Evolutionary conservation across 2,888 invertebrate genomes (phyloP).

Genomic region (Diploptera punctata): DNA sequence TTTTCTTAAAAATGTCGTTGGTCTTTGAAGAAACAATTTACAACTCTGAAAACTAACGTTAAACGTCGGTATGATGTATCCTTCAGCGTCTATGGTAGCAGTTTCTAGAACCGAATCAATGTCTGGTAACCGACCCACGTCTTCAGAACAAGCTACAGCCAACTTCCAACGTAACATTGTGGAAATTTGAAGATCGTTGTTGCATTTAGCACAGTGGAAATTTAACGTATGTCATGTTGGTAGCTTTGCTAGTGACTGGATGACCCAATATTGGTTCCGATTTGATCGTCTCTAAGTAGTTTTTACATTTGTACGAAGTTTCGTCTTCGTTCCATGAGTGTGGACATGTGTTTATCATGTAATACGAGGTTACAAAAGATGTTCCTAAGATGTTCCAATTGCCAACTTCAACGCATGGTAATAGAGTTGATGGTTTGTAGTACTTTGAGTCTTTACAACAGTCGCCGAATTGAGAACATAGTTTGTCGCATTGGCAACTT

Average conservation of each 20-base stretch:
- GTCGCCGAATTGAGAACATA: not conserved
- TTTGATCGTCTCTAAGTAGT: not conserved
- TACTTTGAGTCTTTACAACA: not conserved
- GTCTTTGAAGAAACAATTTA: not conserved
- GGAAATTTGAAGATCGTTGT: not conserved
- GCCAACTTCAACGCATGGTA: not conserved
- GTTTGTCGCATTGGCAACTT: not conserved
- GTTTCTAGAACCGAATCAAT: not conserved
- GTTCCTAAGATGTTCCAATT: not conserved
- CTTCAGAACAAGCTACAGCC: not conserved
- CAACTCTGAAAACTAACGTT: not conserved
- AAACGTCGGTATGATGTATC: not conserved
- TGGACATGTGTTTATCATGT: not conserved
- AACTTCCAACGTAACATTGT: not conserved
- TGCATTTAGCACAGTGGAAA: constrained; percentile 5
- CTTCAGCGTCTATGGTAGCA: not conserved
- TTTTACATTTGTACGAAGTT: not conserved
- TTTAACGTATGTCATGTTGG: constrained; percentile 2
- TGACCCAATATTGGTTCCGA: not conserved
- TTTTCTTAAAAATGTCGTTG: not conserved
- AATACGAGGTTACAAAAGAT: not conserved
- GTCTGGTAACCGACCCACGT: not conserved
- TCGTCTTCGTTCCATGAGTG: not conserved
- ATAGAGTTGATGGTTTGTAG: not conserved
- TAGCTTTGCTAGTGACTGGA: constrained; percentile 8